Evolutionary conservation across 2,797 vertebrate genomes (phyloP).

Genomic region (Lepus townsendii): DNA sequence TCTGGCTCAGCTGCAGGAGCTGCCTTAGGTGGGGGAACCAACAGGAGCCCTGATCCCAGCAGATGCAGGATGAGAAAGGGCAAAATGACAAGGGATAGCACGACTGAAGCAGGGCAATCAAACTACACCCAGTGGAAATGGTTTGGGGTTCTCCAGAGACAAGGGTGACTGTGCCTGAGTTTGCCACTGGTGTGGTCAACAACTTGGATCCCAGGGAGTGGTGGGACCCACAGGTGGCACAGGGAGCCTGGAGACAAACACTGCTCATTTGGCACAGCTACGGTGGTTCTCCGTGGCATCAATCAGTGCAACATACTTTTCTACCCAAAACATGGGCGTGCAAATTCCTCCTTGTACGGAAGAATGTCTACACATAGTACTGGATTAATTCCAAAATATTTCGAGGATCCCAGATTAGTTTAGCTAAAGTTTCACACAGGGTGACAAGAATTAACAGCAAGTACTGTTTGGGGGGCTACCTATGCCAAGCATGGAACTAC

Average conservation of each 20-base stretch:
- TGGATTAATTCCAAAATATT: conserved; percentile 29
- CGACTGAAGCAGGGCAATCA: background rate
- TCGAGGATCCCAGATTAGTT: background rate
- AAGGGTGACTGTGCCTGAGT: background rate
- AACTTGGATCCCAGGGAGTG: background rate
- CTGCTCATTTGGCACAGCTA: background rate
- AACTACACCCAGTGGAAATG: background rate
- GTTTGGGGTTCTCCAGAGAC: background rate
- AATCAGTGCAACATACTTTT: background rate
- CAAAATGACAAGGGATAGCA: background rate
- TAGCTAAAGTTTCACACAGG: background rate
- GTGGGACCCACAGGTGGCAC: background rate
- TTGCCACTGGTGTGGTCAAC: background rate
- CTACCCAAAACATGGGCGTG: background rate
- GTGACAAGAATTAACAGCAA: background rate
- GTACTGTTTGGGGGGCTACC: background rate
- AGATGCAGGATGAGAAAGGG: background rate
- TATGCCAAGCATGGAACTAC: too few relatives aligned
- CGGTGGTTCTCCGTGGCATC: background rate
- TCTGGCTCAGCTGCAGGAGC: background rate
- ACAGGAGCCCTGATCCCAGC: background rate
- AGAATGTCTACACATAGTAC: background rate
- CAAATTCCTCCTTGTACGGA: background rate
- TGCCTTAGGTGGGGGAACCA: background rate
- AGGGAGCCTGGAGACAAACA: background rate